A percentile compares a stretch with the other conserved stretches of the same genome.
Evolutionary conservation across 2,113 vertebrate species (phyloP).

Genomic region (Phalacrocorax brasilianus): DNA sequence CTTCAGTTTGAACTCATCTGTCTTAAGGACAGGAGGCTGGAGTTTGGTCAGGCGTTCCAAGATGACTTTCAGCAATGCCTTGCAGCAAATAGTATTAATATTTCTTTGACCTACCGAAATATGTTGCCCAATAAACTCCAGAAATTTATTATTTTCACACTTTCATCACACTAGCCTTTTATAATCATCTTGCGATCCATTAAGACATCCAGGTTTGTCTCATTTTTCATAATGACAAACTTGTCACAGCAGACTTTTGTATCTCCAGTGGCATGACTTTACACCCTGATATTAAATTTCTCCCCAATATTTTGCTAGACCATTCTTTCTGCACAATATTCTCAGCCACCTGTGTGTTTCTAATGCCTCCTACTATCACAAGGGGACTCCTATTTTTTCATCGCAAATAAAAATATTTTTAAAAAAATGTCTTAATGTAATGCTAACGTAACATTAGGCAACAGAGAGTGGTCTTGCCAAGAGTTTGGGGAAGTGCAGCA

Average conservation of each 20-base stretch:
- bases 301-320: not conserved
- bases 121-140: not conserved
- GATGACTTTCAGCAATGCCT: not conserved
- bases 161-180: not conserved
- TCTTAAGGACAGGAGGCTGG: not conserved
- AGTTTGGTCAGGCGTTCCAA: not conserved
- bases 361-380: not conserved
- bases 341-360: not conserved
- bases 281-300: not conserved
- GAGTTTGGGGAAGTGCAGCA: not conserved
- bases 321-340: rapidly evolving
- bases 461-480: not conserved
- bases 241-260: not conserved
- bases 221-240: not conserved
- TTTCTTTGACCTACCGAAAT: not conserved
- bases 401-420: not conserved
- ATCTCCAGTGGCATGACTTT: not conserved
- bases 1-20: not conserved
- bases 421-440: not conserved
- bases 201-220: not conserved
- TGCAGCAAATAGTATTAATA: not conserved
- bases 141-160: not conserved
- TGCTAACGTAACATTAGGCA: not conserved
- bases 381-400: not conserved
- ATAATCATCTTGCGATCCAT: not conserved